Conservation (phyloP, 2,797 vertebrate genomes). For the Hyperoplus lanceolatus region DNA sequence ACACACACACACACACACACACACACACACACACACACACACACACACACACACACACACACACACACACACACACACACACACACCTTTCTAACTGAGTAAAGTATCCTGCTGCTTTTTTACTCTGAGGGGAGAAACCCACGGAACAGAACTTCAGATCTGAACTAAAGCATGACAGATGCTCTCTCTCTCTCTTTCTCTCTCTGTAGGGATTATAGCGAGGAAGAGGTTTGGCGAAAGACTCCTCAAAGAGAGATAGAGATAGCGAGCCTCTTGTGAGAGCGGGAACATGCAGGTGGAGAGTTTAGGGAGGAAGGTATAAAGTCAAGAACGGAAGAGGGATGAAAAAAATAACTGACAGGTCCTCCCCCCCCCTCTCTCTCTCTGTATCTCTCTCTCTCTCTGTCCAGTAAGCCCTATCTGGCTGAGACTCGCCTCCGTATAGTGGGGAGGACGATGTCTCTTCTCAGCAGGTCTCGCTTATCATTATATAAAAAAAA, state of each 20-base stretch:
- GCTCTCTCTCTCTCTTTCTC: constrained; percentile 38
- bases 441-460: constrained; percentile 8
- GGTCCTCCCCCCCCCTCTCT: constrained; percentile 16
- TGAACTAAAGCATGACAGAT: constrained; percentile 62
- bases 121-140: constrained; percentile 36
- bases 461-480: constrained; percentile 44
- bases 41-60: background rate
- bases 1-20: background rate
- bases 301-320: constrained; percentile 46
- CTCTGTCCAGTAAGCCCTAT: constrained; percentile 47
- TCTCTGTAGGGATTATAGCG: constrained; percentile 48
- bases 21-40: background rate
- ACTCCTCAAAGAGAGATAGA: constrained; percentile 55
- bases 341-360: constrained; percentile 60
- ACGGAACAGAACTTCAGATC: constrained; percentile 40
- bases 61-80: background rate
- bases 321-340: constrained; percentile 31
- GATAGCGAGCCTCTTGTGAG: constrained; percentile 26
- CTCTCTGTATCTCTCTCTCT: constrained; percentile 5
- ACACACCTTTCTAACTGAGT: constrained; percentile 13
- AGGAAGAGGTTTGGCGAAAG: constrained; percentile 19
- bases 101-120: constrained; percentile 13
- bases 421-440: constrained; percentile 47
- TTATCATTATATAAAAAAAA: constrained; percentile 53
- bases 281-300: constrained; percentile 44